Conservation (phyloP, 2,888 invertebrate species). For the Rosalia funebris region DNA sequence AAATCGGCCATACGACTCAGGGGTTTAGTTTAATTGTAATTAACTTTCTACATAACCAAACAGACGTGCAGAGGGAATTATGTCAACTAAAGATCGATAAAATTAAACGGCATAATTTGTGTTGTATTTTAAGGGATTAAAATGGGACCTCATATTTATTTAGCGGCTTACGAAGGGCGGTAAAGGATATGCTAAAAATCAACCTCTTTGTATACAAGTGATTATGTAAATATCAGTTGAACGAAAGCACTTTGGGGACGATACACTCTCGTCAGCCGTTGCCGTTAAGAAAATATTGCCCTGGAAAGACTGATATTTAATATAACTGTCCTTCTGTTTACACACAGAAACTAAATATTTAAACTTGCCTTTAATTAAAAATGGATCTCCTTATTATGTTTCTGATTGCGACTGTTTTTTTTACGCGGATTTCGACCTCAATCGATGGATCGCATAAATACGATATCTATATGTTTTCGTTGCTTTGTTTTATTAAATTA, state of each 20-base stretch:
- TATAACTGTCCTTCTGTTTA: slow-evolving; percentile 28
- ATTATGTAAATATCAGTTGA: slow-evolving; percentile 26
- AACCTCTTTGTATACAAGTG: neutral
- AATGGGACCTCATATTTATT: slow-evolving; percentile 13
- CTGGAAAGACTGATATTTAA: slow-evolving; percentile 28
- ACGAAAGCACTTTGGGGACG: slow-evolving; percentile 14
- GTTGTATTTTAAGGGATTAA: slow-evolving; percentile 5
- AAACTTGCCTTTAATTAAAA: slow-evolving; percentile 29
- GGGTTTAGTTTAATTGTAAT: too few species aligned
- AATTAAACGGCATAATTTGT: too few species aligned
- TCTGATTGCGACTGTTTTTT: slow-evolving; percentile 1
- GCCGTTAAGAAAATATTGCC: slow-evolving; percentile 21
- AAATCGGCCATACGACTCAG: too few species aligned
- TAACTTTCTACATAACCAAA: too few species aligned
- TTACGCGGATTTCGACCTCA: neutral
- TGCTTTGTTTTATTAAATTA: too few species aligned
- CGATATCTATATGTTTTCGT: neutral
- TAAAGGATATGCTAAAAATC: slow-evolving; percentile 14
- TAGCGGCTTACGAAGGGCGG: slow-evolving; percentile 3
- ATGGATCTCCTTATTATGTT: slow-evolving; percentile 24
- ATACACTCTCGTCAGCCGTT: slow-evolving; percentile 12
- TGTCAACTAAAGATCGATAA: too few species aligned
- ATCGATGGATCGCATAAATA: too few species aligned
- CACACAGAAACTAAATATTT: slow-evolving; percentile 26
- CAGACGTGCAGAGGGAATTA: too few species aligned